phyloP scores from a whole-genome alignment of 2,888 invertebrate species.

The Drosophila robusta region DNA sequence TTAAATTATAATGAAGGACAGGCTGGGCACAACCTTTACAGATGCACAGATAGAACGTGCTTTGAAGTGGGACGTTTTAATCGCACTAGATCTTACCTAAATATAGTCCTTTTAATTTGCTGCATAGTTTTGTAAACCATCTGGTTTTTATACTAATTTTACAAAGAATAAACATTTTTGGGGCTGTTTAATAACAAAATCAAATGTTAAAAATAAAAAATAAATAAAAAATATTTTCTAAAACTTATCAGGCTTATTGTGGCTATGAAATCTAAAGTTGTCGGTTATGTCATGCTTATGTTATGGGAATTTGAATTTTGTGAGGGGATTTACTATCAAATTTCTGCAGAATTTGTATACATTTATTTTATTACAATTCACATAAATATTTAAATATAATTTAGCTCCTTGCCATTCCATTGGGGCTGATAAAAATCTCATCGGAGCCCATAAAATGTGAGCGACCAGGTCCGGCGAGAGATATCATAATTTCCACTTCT shows the following conservation, averaged over 20 bases:
- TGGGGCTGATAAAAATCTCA: slow-evolving; percentile 50
- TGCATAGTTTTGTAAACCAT: not conserved
- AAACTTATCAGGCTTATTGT: no score
- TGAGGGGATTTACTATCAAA: not conserved
- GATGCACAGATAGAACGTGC: slow-evolving; percentile 48
- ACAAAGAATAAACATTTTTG: no score
- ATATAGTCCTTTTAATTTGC: not conserved
- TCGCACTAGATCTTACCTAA: slow-evolving; percentile 4
- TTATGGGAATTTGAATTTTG: no score
- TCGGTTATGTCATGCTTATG: not conserved
- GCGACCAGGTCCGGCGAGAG: slow-evolving; percentile 26
- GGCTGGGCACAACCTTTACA: slow-evolving; percentile 9
- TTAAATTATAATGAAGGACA: slow-evolving; percentile 73
- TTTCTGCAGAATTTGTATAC: not conserved
- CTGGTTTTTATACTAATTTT: no score
- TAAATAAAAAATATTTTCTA: not conserved
- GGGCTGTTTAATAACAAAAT: no score
- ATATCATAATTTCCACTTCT: slow-evolving; percentile 77
- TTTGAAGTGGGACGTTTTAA: slow-evolving; percentile 34
- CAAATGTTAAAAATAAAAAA: not conserved
- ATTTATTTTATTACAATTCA: slow-evolving; percentile 13
- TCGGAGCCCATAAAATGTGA: slow-evolving; percentile 41
- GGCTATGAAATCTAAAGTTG: no score
- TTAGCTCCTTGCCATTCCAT: slow-evolving; percentile 1
- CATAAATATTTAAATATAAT: not conserved